Percentiles rank a stretch among this genome's conserved stretches.
Evolutionary conservation across 2,888 invertebrate genomes (phyloP).

Genomic region (Bimastos eiseni): DNA sequence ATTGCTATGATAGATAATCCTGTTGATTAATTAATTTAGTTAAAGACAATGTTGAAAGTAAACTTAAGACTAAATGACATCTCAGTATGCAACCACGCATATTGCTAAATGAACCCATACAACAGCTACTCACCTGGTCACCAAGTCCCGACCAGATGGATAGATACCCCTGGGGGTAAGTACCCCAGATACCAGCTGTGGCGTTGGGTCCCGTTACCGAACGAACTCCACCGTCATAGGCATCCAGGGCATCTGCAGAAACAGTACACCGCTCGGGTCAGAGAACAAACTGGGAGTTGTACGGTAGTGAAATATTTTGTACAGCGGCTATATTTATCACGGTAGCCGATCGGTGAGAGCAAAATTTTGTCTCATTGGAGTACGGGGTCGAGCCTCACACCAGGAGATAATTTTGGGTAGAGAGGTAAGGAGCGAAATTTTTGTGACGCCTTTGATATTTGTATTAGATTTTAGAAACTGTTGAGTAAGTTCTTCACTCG

Average conservation of each 20-base stretch:
- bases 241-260: slow-evolving; percentile 20
- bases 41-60: not conserved
- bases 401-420: no score
- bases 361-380: no score
- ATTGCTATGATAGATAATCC: no score
- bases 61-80: not conserved
- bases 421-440: no score
- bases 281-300: not conserved
- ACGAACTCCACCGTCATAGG: slow-evolving; percentile 21
- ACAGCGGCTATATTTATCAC: no score
- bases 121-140: slow-evolving; percentile 14
- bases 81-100: not conserved
- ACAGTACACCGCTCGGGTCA: not conserved
- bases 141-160: slow-evolving; percentile 10
- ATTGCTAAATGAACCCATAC: not conserved
- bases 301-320: not conserved
- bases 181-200: slow-evolving; percentile 29
- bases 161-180: slow-evolving; percentile 5
- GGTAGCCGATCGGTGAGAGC: no score
- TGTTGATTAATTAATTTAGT: no score
- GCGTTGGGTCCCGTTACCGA: not conserved
- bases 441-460: no score
- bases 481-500: no score
- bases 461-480: no score
- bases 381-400: no score